Percentiles rank a stretch among this genome's conserved stretches.
Evolutionary conservation across 2,888 invertebrate genomes (phyloP).

Genomic region (Hedychridium roseum): DNA sequence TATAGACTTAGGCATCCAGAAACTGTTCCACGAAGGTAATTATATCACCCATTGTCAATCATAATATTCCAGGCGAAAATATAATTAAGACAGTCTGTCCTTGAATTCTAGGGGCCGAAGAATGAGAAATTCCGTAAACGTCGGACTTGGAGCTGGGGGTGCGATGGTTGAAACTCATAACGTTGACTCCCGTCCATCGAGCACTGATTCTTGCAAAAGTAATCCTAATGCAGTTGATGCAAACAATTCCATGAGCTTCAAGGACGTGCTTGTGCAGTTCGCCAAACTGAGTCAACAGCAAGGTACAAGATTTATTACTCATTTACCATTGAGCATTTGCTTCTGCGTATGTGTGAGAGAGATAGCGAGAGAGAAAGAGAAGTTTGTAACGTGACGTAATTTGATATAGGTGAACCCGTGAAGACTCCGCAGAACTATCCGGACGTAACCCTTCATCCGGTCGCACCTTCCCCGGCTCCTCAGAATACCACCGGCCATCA

Average conservation of each 20-base stretch:
- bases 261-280: constrained; percentile 80
- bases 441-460: constrained; percentile 81
- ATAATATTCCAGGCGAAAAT: background rate
- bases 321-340: background rate
- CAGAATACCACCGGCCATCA: constrained; percentile 62
- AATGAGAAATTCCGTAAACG: constrained; percentile 60
- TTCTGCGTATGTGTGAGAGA: too few species aligned
- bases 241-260: constrained; percentile 69
- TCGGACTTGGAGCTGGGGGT: constrained; percentile 59
- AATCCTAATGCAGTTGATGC: constrained; percentile 59
- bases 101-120: constrained; percentile 56
- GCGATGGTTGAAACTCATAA: constrained; percentile 58
- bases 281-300: constrained; percentile 69
- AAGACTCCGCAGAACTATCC: constrained; percentile 75
- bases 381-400: too few species aligned
- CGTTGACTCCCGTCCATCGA: constrained; percentile 65
- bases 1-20: constrained; percentile 81
- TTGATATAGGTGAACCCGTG: constrained; percentile 59
- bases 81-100: constrained; percentile 1
- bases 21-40: constrained; percentile 71
- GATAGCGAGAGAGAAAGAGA: too few species aligned
- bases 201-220: constrained; percentile 67
- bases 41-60: background rate
- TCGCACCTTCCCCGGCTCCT: constrained; percentile 64
- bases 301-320: constrained; percentile 45